These are phyloP conservation scores for Rhimphoctona megacephalus DNA, from an alignment of 2,888 invertebrate genomes.

Conservation along the genomic window DNA sequence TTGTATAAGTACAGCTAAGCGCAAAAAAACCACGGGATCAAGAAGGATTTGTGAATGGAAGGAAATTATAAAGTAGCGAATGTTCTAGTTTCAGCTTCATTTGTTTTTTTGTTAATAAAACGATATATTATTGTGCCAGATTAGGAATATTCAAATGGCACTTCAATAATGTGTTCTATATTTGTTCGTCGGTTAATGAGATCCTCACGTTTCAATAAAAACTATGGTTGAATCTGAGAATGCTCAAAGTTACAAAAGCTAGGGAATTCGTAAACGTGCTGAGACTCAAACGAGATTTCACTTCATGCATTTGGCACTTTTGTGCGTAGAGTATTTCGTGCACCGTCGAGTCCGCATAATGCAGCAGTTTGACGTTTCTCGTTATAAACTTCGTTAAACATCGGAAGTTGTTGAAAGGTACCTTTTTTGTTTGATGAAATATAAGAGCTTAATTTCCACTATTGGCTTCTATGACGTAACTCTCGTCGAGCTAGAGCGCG, in stretches of 20 bases:
- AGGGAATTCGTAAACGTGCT: not conserved
- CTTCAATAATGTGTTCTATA: not conserved
- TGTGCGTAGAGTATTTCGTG: constrained; percentile 34
- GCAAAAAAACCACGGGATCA: not conserved
- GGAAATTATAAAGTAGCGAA: not conserved
- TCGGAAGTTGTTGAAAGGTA: constrained; percentile 35
- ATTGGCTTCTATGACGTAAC: constrained; percentile 13
- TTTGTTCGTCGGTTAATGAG: not conserved
- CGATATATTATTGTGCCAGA: too few relatives aligned
- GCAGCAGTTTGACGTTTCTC: constrained; percentile 15
- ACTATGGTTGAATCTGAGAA: too few relatives aligned
- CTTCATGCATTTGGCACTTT: constrained; percentile 42
- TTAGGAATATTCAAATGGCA: not conserved
- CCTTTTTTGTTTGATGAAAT: constrained; percentile 31
- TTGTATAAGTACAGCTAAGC: not conserved
- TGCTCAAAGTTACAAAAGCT: not conserved
- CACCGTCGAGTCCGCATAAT: constrained; percentile 50
- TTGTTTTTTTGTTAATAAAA: not conserved
- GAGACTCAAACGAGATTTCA: not conserved
- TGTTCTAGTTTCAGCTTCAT: not conserved
- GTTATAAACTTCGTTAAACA: constrained; percentile 35
- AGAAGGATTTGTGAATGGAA: not conserved
- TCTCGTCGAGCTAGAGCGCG: not conserved
- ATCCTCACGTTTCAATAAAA: not conserved
- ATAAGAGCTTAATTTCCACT: constrained; percentile 17